Evolutionary conservation across 2,888 invertebrate genomes (phyloP), one percentile per base, ranked within the genome.

Genomic region (Shargacucullia verbasci): DNA sequence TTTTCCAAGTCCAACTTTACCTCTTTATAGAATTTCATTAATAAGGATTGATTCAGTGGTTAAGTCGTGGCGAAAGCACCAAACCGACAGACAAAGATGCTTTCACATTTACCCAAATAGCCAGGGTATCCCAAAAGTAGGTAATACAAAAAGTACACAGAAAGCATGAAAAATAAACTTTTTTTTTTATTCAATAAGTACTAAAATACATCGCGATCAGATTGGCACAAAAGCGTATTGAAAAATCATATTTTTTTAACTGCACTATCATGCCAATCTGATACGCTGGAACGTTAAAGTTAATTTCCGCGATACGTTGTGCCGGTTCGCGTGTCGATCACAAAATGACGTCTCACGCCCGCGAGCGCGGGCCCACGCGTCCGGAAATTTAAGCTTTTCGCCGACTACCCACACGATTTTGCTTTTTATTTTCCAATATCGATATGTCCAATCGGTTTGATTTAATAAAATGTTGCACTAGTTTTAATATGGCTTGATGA

Each of bases 321-420:
- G 44, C 37, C 37, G 38, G 38, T 2, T 31, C 46, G 69, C 49
- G 43, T 43, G 76, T 75, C 76, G 69, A 59, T 72, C 62, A 65
- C 59, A 38, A 55, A 69, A 60, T 73, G 76, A 75, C 56, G 65
- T 44, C 47, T 73, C 73, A 72, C 53, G 65, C 47, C 44, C 52
- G 37, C 73, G 69, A 49, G 59, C 52, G 37, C 73, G 69, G 48
- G 59, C 48, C 37, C 59, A 45, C 53, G 29, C 44, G 48, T 48
- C 73, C 84, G 85, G 86, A 86, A 82, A 85, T 86, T 84, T 82
- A 79, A 83, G 84, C 78, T 77, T 84, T 84, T 78, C 65, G 59
- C 48, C 63, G 68, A 79, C 80, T 83, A 84, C 83, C 82, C 80
- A 39, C 76, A 63, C 59, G 59, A 59, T 58, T 59, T 56, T 52